These are phyloP conservation scores for Clusia tigrina DNA, from an alignment of 2,888 invertebrate species.

Conservation along the genomic window DNA sequence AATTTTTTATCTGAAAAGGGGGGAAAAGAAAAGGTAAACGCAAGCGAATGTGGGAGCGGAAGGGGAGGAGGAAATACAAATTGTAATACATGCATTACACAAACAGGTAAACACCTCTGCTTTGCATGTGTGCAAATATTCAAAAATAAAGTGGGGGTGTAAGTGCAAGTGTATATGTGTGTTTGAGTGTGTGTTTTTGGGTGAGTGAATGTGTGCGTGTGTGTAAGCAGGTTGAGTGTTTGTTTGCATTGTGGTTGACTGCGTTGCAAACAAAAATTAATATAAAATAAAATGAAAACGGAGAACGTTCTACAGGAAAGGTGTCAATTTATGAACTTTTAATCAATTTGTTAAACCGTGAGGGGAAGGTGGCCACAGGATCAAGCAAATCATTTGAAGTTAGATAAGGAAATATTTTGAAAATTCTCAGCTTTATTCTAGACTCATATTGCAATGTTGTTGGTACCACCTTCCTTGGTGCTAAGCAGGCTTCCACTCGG, in stretches of 20 bases:
- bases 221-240: slow-evolving; percentile 25
- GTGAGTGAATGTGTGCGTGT: too few species aligned
- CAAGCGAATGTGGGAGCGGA: neutral
- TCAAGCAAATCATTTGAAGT: too few species aligned
- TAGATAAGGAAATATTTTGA: too few species aligned
- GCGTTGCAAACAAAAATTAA: too few species aligned
- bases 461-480: too few species aligned
- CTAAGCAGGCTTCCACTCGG: too few species aligned
- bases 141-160: slow-evolving; percentile 41
- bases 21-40: neutral
- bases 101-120: slow-evolving; percentile 7
- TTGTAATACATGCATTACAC: slow-evolving; percentile 32
- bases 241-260: slow-evolving; percentile 40
- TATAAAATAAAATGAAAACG: too few species aligned
- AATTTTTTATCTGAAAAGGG: too few species aligned
- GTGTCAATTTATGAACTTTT: slow-evolving; percentile 55
- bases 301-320: too few species aligned
- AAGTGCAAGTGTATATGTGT: slow-evolving; percentile 21
- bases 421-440: too few species aligned
- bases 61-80: neutral
- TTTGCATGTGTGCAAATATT: slow-evolving; percentile 50
- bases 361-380: too few species aligned
- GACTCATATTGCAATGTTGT: too few species aligned
- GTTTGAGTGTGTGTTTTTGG: slow-evolving; percentile 24
- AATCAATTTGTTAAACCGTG: slow-evolving; percentile 54